phyloP scores from a whole-genome alignment of 1,140 invertebrate genomes.

The Macrostomum lignano region DNA sequence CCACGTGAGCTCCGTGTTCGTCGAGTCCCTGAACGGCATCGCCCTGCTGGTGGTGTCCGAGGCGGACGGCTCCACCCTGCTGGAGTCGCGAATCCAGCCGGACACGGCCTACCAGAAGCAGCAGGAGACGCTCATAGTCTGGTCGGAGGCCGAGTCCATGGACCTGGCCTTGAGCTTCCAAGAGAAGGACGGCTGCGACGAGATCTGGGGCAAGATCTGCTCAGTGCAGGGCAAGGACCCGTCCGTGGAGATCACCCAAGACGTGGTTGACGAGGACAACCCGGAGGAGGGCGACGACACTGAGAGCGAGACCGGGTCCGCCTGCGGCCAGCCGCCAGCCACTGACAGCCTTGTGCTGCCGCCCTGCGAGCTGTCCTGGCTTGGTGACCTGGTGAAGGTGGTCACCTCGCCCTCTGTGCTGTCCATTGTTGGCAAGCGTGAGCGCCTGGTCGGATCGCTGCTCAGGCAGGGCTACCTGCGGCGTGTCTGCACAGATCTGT shows the following conservation, averaged over 20 bases:
- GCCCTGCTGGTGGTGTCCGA: conserved; percentile 73
- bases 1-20: conserved; percentile 76
- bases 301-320: conserved; percentile 35
- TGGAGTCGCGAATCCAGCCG: conserved; percentile 84
- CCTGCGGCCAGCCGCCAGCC: no score
- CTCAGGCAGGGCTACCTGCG: no score
- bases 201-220: conserved; percentile 99
- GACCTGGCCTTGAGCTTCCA: conserved; percentile 96
- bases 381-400: conserved; percentile 72
- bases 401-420: no score
- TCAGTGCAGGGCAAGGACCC: conserved; percentile 93
- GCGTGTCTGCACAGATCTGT: no score
- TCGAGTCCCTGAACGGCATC: conserved; percentile 74
- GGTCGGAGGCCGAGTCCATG: conserved; percentile 96
- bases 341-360: conserved; percentile 35
- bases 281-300: conserved; percentile 53
- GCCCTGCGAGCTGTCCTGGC: conserved; percentile 55
- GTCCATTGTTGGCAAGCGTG: no score
- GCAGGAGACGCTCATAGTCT: conserved; percentile 97
- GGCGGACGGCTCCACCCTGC: conserved; percentile 57
- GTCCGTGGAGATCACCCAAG: conserved; percentile 81
- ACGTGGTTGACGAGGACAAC: conserved; percentile 81
- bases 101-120: conserved; percentile 95
- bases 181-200: conserved; percentile 96
- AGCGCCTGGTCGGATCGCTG: no score